Conservation (phyloP, 2,888 invertebrate species). For the Lottia gigantea region DNA sequence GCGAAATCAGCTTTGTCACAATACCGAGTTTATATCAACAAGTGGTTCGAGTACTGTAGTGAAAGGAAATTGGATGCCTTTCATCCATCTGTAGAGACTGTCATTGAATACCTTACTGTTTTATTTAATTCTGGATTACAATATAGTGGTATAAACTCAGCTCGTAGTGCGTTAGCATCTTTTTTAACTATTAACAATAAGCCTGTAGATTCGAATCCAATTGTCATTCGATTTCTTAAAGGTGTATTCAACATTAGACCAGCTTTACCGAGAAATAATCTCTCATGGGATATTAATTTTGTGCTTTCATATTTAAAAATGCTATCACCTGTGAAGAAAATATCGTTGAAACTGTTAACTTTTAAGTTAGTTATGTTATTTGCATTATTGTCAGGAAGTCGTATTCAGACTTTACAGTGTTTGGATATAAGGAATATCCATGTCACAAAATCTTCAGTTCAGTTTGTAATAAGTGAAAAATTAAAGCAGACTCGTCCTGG, state of each 20-base stretch:
- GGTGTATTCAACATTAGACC: slow-evolving; percentile 24
- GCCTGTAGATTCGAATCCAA: slow-evolving; percentile 7
- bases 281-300: slow-evolving; percentile 15
- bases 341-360: background rate
- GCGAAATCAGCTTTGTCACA: background rate
- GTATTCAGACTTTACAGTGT: slow-evolving; percentile 20
- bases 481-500: slow-evolving; percentile 25
- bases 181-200: background rate
- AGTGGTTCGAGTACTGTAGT: too few species aligned
- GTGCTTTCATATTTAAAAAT: slow-evolving; percentile 1
- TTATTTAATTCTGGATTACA: background rate
- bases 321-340: background rate
- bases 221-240: slow-evolving; percentile 21
- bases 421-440: slow-evolving; percentile 21
- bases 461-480: slow-evolving; percentile 19
- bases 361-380: slow-evolving; percentile 6
- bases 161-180: background rate
- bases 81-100: too few species aligned
- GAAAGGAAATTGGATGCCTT: too few species aligned
- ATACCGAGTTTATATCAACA: too few species aligned
- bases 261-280: slow-evolving; percentile 16
- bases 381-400: slow-evolving; percentile 11
- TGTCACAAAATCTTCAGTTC: background rate
- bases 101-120: background rate
- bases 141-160: background rate